Evolutionary conservation across 2,888 invertebrate species (phyloP), one percentile per base, ranked within the genome.

Genomic region (Bembecia ichneumoniformis): DNA sequence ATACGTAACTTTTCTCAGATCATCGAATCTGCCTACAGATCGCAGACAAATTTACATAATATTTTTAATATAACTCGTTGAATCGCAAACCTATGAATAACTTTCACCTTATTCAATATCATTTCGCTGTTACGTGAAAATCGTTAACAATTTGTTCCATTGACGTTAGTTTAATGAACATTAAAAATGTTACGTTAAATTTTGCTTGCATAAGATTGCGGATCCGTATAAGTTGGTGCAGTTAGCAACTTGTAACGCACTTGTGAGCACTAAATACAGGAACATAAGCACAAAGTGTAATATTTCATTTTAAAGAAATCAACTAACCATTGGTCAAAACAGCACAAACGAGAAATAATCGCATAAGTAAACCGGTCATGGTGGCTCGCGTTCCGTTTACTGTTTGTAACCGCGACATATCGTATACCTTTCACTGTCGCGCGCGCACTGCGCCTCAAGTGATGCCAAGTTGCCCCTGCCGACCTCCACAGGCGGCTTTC

Each of bases 281-380:
- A 40, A 40, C 14, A 2, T 40, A n/a, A 40, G 14, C 40, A 40
- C 40, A 13, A 40, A 5, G 40, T 40, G 9, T 13, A 9, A 40
- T 13, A n/a, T 40, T n/a, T 3, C 9, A 11, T 5, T 13, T 40
- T 9, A 40, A 44, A 14, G 15, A 44, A 44, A 9, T 44, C 13
- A 63, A 86, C 86, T 74, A 77, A 87, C 86, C 86, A 69, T 77
- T 74, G 56, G 77, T 72, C 58, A 83, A 67, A 65, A 84, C 67
- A 63, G 76, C 81, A 78, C 82, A 80, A 57, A 83, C 70, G 53
- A 81, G 54, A 57, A 83, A 64, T 69, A 82, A 72, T 73, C 78
- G 75, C 77, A 75, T 70, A 63, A 68, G 52, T 45, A 58, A 53
- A 57, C 72, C 70, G 68, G 74, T 67, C 77, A 78, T 81, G 66